Evolutionary conservation across 2,113 vertebrate species (phyloP).

Genomic region (Thymallus thymallus): DNA sequence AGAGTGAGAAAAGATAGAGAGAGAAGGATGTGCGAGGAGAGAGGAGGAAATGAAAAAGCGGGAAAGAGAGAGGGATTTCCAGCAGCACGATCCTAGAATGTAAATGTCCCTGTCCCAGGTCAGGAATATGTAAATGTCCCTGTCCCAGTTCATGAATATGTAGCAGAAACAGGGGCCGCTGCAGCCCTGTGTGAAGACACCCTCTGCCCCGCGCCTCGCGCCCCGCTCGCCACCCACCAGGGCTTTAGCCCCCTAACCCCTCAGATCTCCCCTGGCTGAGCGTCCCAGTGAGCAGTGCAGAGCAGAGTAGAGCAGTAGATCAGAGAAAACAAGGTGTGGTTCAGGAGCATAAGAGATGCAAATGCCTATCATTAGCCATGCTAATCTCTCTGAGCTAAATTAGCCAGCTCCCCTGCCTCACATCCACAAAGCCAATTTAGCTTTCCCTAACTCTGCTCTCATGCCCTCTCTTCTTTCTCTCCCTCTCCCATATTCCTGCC

Average conservation of each 20-base stretch:
- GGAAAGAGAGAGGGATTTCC: not conserved
- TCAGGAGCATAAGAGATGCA: not conserved
- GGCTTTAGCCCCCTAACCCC: conserved; percentile 38
- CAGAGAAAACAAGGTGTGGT: not conserved
- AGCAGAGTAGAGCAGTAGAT: too few species aligned
- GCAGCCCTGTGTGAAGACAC: conserved; percentile 18
- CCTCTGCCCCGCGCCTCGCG: not conserved
- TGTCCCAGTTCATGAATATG: conserved; percentile 37
- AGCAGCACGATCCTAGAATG: conserved; percentile 5
- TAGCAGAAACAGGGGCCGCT: conserved; percentile 31
- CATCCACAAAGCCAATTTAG: not conserved
- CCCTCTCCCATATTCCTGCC: too few species aligned
- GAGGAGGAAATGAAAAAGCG: too few species aligned
- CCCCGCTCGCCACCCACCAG: not conserved
- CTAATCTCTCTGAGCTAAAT: not conserved
- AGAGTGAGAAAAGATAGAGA: conserved; percentile 9
- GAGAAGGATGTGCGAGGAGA: conserved; percentile 14
- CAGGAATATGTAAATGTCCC: conserved; percentile 41
- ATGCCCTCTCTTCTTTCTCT: too few species aligned
- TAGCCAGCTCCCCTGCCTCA: not conserved
- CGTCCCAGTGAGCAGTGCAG: too few species aligned
- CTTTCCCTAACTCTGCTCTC: not conserved
- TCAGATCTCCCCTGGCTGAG: too few species aligned
- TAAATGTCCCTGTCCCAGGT: not conserved
- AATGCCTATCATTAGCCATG: not conserved